Evolutionary conservation across 2,888 invertebrate genomes (phyloP).

Genomic region (Tipula vernalis): DNA sequence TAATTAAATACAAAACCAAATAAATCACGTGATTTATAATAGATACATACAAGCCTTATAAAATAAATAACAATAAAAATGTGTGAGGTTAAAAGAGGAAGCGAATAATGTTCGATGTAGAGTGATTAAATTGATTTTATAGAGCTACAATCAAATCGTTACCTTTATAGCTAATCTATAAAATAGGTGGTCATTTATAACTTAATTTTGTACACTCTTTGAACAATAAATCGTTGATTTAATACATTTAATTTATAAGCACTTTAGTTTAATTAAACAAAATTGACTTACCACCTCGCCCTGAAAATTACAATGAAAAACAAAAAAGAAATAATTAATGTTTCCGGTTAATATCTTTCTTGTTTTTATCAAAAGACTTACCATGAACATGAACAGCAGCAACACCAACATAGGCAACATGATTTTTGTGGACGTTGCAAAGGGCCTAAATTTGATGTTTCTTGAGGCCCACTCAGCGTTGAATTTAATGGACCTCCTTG

Average conservation of each 20-base stretch:
- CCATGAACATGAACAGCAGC: conserved; percentile 61
- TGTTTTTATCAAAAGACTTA: conserved; percentile 28
- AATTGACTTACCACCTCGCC: conserved; percentile 32
- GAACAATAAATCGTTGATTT: not conserved
- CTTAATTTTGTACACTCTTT: not conserved
- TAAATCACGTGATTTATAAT: not conserved
- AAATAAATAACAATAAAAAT: not conserved
- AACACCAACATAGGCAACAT: conserved; percentile 52
- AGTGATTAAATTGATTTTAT: not conserved
- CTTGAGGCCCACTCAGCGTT: conserved; percentile 27
- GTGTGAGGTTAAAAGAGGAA: not conserved
- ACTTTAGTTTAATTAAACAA: not conserved
- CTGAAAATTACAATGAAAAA: conserved; percentile 19
- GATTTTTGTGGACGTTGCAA: conserved; percentile 35
- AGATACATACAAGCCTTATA: not conserved
- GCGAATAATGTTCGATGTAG: not conserved
- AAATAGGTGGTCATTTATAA: not conserved
- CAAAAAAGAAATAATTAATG: not conserved
- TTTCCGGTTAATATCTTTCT: not conserved
- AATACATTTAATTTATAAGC: not conserved
- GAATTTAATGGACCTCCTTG: conserved; percentile 27
- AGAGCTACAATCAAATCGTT: not conserved
- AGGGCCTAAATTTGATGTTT: conserved; percentile 27
- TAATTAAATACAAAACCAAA: not conserved
- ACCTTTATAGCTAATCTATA: not conserved